Evolutionary conservation across 1,140 invertebrate genomes (phyloP).

Genomic region (Bombus polaris): DNA sequence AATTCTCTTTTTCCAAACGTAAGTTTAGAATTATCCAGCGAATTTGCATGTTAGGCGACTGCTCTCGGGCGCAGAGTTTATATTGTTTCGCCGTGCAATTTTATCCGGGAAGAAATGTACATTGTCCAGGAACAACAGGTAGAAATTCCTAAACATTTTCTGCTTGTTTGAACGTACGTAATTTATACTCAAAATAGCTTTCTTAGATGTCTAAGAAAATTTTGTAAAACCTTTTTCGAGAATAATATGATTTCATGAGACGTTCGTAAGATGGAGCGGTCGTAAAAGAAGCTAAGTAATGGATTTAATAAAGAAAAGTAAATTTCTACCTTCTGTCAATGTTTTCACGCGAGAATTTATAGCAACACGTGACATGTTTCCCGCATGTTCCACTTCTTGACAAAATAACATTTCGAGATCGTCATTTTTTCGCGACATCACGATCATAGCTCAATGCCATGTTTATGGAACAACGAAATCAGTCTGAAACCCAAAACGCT

Average conservation of each 20-base stretch:
- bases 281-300: not conserved
- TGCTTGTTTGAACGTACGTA: too few species aligned
- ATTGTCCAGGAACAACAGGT: not conserved
- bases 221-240: not conserved
- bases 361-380: not conserved
- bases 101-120: not conserved
- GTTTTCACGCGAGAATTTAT: not conserved
- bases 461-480: not conserved
- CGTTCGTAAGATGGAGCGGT: not conserved
- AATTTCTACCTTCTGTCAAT: not conserved
- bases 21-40: conserved; percentile 1
- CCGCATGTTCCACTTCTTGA: not conserved
- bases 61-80: not conserved
- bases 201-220: not conserved
- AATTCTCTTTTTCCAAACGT: not conserved
- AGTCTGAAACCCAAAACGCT: not conserved
- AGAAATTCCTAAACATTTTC: not conserved
- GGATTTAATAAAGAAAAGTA: not conserved
- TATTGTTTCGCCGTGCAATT: not conserved
- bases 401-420: not conserved
- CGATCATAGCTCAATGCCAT: not conserved
- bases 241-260: too few species aligned
- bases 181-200: not conserved
- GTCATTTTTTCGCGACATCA: not conserved
- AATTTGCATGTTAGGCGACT: not conserved